Conservation (phyloP, 2,113 vertebrate genomes). For the Saccopteryx bilineata region DNA sequence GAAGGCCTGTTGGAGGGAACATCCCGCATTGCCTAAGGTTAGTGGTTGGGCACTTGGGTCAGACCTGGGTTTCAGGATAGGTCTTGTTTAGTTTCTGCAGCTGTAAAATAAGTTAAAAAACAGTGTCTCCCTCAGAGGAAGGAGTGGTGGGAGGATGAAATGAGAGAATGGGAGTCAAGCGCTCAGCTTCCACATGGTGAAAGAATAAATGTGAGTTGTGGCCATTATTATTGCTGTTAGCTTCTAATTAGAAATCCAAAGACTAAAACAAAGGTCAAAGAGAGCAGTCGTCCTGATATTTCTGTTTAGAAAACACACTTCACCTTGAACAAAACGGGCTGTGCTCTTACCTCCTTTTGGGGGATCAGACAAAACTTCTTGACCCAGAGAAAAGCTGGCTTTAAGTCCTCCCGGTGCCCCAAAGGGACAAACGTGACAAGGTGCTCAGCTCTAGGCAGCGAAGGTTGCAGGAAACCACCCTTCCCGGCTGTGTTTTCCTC, state of each 20-base stretch:
- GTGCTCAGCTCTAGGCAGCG: neutral
- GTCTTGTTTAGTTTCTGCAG: neutral
- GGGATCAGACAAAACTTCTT: neutral
- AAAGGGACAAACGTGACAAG: neutral
- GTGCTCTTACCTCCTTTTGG: neutral
- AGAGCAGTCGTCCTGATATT: neutral
- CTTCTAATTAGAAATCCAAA: slow-evolving; percentile 39
- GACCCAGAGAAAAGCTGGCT: neutral
- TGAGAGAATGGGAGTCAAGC: neutral
- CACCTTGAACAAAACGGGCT: neutral
- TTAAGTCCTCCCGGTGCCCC: too few relatives aligned
- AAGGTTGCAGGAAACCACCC: neutral
- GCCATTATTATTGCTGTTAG: neutral
- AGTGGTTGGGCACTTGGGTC: neutral
- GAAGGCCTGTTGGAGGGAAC: neutral
- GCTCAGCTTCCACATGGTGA: neutral
- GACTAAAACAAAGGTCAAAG: neutral
- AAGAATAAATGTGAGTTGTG: neutral
- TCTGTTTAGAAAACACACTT: neutral
- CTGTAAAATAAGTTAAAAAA: slow-evolving; percentile 31
- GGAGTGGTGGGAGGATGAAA: neutral
- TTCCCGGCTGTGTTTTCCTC: slow-evolving; percentile 20
- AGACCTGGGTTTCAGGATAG: neutral
- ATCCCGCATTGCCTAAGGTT: neutral
- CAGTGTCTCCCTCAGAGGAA: slow-evolving; percentile 23